Percentiles rank a stretch among this genome's conserved stretches.
Evolutionary conservation across 2,797 vertebrate genomes (phyloP).

Genomic region (Melanogrammus aeglefinus): DNA sequence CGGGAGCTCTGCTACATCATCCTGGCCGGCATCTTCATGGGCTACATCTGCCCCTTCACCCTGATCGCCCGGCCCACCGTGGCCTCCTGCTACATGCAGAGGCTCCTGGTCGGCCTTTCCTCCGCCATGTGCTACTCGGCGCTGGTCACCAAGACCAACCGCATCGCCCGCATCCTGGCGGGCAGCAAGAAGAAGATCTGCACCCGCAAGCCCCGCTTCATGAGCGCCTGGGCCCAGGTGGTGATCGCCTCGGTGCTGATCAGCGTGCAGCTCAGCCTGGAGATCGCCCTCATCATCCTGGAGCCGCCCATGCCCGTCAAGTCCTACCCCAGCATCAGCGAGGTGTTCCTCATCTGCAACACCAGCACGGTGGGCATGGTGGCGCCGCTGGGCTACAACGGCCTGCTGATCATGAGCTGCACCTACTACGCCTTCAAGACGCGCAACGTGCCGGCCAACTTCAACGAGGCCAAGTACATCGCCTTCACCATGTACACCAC

Average conservation of each 20-base stretch:
- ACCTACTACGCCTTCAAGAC: constrained; percentile 99
- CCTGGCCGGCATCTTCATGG: constrained; percentile 91
- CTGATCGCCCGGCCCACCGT: constrained; percentile 94
- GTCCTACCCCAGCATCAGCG: constrained; percentile 88
- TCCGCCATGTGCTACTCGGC: constrained; percentile 99
- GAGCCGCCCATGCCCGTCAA: constrained; percentile 82
- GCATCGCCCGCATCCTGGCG: constrained; percentile 96
- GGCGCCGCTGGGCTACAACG: constrained; percentile 95
- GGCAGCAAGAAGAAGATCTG: constrained; percentile 99
- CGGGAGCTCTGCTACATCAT: constrained; percentile 99
- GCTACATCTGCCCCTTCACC: constrained; percentile 96
- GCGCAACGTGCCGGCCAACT: constrained; percentile 96
- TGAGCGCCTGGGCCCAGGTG: constrained; percentile 98
- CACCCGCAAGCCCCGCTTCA: constrained; percentile 98
- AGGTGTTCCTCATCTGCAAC: constrained; percentile 97
- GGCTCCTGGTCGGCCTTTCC: constrained; percentile 94
- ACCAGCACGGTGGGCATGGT: constrained; percentile 95
- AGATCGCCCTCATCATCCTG: constrained; percentile 91
- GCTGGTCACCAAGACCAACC: constrained; percentile 91
- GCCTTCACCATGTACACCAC: constrained; percentile 99
- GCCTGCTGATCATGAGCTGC: constrained; percentile 95
- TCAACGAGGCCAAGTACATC: constrained; percentile 98
- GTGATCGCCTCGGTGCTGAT: constrained; percentile 93
- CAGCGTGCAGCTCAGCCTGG: constrained; percentile 90
- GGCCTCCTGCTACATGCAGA: constrained; percentile 93